A percentile compares a stretch with the other conserved stretches of the same genome.
phyloP scores from a whole-genome alignment of 2,113 vertebrate species.

The Origma solitaria region DNA sequence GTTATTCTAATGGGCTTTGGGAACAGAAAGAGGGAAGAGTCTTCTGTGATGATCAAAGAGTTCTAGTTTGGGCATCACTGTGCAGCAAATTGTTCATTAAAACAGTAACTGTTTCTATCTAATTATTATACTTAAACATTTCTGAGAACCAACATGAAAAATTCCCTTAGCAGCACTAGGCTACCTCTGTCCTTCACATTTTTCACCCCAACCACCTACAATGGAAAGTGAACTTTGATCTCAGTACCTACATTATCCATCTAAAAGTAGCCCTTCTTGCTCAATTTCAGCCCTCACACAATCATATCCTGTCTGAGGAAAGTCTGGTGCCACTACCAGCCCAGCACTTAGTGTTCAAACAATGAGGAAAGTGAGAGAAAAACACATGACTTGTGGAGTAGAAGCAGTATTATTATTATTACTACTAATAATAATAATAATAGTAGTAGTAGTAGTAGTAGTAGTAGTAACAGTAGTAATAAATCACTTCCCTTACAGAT shows the following conservation, averaged over 20 bases:
- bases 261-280: not conserved
- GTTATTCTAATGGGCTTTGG: conserved; percentile 22
- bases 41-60: conserved; percentile 6
- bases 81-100: conserved; percentile 37
- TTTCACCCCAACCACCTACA: not conserved
- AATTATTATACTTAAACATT: not conserved
- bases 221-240: not conserved
- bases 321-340: not conserved
- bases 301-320: not conserved
- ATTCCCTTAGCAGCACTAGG: not conserved
- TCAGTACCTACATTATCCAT: not conserved
- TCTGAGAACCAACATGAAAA: not conserved
- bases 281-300: not conserved
- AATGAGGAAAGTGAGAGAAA: not conserved
- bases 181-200: not conserved
- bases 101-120: not conserved
- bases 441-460: too few relatives aligned
- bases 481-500: not conserved
- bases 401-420: too few relatives aligned
- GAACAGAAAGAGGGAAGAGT: conserved; percentile 3
- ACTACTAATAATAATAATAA: not conserved
- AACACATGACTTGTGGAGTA: not conserved
- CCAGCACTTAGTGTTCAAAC: not conserved
- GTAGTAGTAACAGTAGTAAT: not conserved
- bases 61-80: not conserved